Evolutionary conservation across 2,888 invertebrate genomes (phyloP).

Genomic region (Ochropleura leucogaster): DNA sequence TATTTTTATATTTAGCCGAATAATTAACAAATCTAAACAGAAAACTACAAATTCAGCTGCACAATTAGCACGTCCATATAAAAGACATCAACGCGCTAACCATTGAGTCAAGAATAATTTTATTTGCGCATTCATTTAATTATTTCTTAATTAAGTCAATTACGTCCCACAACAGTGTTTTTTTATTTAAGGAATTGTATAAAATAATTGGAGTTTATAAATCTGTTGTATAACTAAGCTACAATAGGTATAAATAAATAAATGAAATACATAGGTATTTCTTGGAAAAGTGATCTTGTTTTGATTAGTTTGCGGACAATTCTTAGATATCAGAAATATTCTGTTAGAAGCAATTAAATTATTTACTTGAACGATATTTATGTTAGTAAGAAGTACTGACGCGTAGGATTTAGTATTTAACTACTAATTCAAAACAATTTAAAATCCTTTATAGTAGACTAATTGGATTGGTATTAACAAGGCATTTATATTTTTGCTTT

Average conservation of each 20-base stretch:
- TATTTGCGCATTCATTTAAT: background rate
- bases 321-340: slow-evolving; percentile 12
- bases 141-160: slow-evolving; percentile 11
- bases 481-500: no score
- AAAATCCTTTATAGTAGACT: background rate
- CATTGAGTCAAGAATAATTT: background rate
- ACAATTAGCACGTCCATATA: slow-evolving; percentile 34
- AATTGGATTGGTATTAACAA: no score
- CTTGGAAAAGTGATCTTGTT: slow-evolving; percentile 18
- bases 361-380: background rate
- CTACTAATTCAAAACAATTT: background rate
- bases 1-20: background rate
- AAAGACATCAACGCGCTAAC: slow-evolving; percentile 65
- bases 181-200: slow-evolving; percentile 9
- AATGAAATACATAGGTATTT: slow-evolving; percentile 32
- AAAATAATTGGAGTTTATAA: slow-evolving; percentile 13
- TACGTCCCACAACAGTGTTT: slow-evolving; percentile 8
- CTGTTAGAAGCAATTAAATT: background rate
- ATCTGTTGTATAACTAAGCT: slow-evolving; percentile 14
- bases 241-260: slow-evolving; percentile 21
- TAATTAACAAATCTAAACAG: background rate
- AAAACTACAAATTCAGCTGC: background rate
- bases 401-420: background rate
- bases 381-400: background rate
- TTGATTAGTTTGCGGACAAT: slow-evolving; percentile 9